Percentiles rank a stretch among this genome's conserved stretches.
These are phyloP conservation scores for Schizothorax lantsangensis DNA, from an alignment of 2,797 vertebrate genomes.

Conservation along the genomic window DNA sequence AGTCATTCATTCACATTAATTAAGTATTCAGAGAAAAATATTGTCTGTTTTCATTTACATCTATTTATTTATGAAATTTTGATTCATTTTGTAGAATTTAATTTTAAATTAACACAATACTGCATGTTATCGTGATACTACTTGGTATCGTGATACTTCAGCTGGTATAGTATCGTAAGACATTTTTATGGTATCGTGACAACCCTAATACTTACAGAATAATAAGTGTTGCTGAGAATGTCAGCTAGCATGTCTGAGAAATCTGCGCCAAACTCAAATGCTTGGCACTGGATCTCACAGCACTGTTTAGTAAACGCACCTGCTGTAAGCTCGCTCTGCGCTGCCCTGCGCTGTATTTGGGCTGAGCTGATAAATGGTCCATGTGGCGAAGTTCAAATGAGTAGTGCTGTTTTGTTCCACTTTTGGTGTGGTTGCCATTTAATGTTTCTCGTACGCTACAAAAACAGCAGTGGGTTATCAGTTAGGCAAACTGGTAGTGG, in stretches of 20 bases:
- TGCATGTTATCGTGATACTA: too few relatives aligned
- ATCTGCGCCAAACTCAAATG: background rate
- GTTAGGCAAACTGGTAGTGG: background rate
- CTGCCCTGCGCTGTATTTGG: background rate
- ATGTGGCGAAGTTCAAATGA: background rate
- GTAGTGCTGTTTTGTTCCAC: background rate
- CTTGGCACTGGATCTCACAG: background rate
- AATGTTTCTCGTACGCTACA: background rate
- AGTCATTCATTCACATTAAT: too few relatives aligned
- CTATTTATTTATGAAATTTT: too few relatives aligned
- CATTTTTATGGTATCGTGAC: too few relatives aligned
- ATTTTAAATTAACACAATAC: too few relatives aligned
- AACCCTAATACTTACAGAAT: too few relatives aligned
- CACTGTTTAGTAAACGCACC: background rate
- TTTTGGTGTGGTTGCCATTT: conserved; percentile 1
- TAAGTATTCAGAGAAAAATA: too few relatives aligned
- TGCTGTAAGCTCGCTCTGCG: background rate
- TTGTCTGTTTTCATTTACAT: too few relatives aligned
- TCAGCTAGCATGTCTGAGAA: background rate
- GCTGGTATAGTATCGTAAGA: too few relatives aligned
- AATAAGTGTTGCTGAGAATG: background rate
- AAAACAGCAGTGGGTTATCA: background rate
- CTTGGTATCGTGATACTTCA: too few relatives aligned
- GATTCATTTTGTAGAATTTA: too few relatives aligned
- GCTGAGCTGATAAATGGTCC: background rate